phyloP scores from a whole-genome alignment of 2,113 vertebrate genomes.

The Ellobius talpinus region DNA sequence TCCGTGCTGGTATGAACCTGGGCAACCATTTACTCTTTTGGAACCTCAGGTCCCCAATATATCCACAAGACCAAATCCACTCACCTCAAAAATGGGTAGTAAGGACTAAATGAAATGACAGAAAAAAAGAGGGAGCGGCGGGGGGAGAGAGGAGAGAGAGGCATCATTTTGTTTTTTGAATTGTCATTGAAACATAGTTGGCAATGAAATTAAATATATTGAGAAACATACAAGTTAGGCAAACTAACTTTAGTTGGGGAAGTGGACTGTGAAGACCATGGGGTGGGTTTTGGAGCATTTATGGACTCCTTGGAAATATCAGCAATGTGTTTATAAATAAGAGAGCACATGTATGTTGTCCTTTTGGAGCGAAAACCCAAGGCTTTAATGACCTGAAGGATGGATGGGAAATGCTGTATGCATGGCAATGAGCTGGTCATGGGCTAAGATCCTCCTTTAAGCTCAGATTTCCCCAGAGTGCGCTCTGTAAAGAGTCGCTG shows the following conservation, averaged over 20 bases:
- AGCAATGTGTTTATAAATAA: neutral
- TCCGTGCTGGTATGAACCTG: neutral
- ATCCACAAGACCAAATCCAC: neutral
- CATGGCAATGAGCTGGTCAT: neutral
- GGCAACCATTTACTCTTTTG: neutral
- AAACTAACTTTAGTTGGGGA: neutral
- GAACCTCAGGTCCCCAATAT: neutral
- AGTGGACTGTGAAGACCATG: neutral
- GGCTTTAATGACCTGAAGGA: neutral
- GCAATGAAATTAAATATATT: neutral
- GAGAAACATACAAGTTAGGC: neutral
- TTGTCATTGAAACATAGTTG: neutral
- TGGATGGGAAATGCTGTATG: neutral
- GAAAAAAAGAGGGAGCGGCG: too few species aligned
- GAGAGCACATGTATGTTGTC: neutral
- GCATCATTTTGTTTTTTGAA: neutral
- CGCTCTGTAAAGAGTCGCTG: rapidly evolving
- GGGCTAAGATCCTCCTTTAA: neutral
- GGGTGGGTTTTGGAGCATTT: neutral
- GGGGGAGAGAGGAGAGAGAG: neutral
- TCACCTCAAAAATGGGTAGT: neutral
- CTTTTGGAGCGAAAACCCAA: neutral
- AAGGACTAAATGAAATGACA: neutral
- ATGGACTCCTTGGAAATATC: neutral
- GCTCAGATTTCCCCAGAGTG: neutral